Conservation (phyloP, 2,888 invertebrate genomes). For the Pseudococcus longispinus region DNA sequence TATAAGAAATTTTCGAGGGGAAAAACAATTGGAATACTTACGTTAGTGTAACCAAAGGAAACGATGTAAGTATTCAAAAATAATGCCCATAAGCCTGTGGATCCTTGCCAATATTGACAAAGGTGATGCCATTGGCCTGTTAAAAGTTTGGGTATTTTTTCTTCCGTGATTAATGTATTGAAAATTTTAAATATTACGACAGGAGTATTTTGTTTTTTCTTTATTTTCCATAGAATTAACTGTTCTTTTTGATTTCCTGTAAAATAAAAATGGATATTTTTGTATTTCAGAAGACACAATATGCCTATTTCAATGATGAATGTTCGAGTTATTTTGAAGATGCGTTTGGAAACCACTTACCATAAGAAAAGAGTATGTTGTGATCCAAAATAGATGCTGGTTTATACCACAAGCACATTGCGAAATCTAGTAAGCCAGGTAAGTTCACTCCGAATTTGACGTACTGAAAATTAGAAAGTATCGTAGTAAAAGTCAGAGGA, state of each 20-base stretch:
- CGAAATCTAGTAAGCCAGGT: slow-evolving; percentile 42
- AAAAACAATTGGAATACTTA: background rate
- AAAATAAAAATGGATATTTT: background rate
- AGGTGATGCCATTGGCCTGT: slow-evolving; percentile 51
- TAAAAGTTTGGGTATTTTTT: slow-evolving; percentile 28
- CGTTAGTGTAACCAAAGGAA: slow-evolving; percentile 43
- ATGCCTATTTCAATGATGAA: background rate
- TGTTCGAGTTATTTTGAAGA: no score
- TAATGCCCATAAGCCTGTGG: slow-evolving; percentile 48
- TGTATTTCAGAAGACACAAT: background rate
- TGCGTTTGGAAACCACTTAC: slow-evolving; percentile 18
- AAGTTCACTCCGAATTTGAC: slow-evolving; percentile 45
- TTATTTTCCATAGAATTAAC: slow-evolving; percentile 53
- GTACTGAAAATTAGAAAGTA: slow-evolving; percentile 28
- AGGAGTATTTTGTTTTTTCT: slow-evolving; percentile 30
- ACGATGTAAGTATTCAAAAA: slow-evolving; percentile 51
- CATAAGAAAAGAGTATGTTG: slow-evolving; percentile 47
- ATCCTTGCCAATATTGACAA: slow-evolving; percentile 55
- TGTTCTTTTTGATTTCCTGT: slow-evolving; percentile 34
- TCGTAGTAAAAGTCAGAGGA: background rate
- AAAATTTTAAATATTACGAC: slow-evolving; percentile 44
- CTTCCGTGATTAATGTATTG: slow-evolving; percentile 35
- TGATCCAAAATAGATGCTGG: slow-evolving; percentile 38
- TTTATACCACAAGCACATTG: slow-evolving; percentile 53
- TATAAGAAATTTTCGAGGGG: no score